Percentiles rank a stretch among this genome's conserved stretches.
These are phyloP conservation scores for Champsocephalus gunnari DNA, from an alignment of 2,797 vertebrate genomes.

Conservation along the genomic window DNA sequence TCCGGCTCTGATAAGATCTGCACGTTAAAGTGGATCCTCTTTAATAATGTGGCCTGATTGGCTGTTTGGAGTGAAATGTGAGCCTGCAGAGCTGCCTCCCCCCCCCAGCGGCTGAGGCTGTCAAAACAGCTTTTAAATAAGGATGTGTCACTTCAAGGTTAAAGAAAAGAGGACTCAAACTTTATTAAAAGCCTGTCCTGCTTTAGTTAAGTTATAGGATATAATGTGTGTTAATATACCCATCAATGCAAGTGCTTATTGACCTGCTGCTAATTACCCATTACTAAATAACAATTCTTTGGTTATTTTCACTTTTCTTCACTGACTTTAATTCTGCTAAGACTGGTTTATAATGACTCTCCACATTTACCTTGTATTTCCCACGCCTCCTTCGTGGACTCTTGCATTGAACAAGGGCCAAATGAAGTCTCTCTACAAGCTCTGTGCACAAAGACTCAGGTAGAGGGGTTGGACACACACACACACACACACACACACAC, in stretches of 20 bases:
- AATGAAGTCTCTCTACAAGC: conserved; percentile 13
- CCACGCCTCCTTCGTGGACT: not conserved
- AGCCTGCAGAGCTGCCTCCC: conserved; percentile 35
- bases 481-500: not conserved
- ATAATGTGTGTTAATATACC: not conserved
- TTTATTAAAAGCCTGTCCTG: not conserved
- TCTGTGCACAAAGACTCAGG: conserved; percentile 14
- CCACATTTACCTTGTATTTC: not conserved
- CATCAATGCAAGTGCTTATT: not conserved
- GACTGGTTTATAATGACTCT: not conserved
- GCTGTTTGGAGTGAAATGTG: conserved; percentile 67
- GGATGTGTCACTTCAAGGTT: conserved; percentile 38
- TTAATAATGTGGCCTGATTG: conserved; percentile 62
- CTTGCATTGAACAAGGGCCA: not conserved
- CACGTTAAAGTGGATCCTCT: conserved; percentile 49
- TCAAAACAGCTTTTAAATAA: conserved; percentile 48
- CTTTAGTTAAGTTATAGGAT: not conserved
- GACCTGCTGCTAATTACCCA: not conserved
- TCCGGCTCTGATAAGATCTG: conserved; percentile 52
- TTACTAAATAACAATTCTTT: not conserved
- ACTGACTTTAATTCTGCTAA: not conserved
- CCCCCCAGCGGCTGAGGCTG: not conserved
- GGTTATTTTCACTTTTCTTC: not conserved
- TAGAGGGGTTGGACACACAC: not conserved
- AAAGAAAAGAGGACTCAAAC: conserved; percentile 3